Evolutionary conservation across 2,113 vertebrate genomes (phyloP).

Genomic region (Microtus ochrogaster): DNA sequence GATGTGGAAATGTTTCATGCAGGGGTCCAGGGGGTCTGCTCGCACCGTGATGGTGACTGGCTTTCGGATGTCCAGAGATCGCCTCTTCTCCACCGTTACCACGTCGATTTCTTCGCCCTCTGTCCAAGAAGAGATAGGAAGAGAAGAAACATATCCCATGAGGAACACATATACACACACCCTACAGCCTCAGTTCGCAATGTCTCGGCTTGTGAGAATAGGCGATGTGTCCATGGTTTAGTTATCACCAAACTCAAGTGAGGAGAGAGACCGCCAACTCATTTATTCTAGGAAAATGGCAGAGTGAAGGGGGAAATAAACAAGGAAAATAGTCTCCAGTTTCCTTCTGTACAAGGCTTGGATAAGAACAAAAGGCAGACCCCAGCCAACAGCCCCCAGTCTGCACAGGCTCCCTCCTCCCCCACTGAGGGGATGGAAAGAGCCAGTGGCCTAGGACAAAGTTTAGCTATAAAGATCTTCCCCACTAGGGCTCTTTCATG

Average conservation of each 20-base stretch:
- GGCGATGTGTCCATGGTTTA: slow-evolving; percentile 17
- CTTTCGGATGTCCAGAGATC: slow-evolving; percentile 88
- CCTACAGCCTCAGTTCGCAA: not conserved
- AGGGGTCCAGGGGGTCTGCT: slow-evolving; percentile 92
- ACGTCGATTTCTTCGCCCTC: slow-evolving; percentile 97
- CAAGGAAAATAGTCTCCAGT: slow-evolving; percentile 79
- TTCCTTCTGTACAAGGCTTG: slow-evolving; percentile 79
- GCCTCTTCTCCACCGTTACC: slow-evolving; percentile 94
- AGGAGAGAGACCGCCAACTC: slow-evolving; percentile 37
- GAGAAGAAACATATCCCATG: slow-evolving; percentile 57
- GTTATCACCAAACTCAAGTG: slow-evolving; percentile 56
- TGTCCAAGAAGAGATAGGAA: slow-evolving; percentile 48
- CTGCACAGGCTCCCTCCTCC: slow-evolving; percentile 59
- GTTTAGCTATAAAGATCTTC: slow-evolving; percentile 81
- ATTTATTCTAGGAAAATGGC: not conserved
- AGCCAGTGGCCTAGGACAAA: slow-evolving; percentile 72
- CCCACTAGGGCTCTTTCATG: slow-evolving; percentile 78
- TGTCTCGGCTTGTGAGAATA: not conserved
- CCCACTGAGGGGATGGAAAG: slow-evolving; percentile 56
- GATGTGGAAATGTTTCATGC: slow-evolving; percentile 95
- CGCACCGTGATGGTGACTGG: slow-evolving; percentile 94
- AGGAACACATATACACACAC: slow-evolving; percentile 24
- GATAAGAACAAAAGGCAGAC: slow-evolving; percentile 82
- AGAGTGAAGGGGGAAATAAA: slow-evolving; percentile 49
- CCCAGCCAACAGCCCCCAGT: slow-evolving; percentile 68